These are phyloP conservation scores for Tiliqua scincoides DNA, from an alignment of 2,113 vertebrate genomes.

Conservation along the genomic window DNA sequence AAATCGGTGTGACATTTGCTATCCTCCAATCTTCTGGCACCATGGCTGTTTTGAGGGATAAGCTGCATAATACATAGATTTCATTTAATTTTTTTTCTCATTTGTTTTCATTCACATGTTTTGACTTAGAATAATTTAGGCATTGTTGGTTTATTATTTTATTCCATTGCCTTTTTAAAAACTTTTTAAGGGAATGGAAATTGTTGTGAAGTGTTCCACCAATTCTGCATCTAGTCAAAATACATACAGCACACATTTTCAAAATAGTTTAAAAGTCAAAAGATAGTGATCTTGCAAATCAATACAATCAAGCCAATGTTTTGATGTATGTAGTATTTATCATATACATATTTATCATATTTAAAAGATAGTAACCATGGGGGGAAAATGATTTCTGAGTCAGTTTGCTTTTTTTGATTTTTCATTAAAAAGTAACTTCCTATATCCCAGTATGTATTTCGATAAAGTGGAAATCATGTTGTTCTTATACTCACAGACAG, in stretches of 20 bases:
- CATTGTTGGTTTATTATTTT: background rate
- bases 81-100: background rate
- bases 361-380: background rate
- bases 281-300: background rate
- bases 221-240: background rate
- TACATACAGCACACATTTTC: background rate
- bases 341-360: too few species aligned
- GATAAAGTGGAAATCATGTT: background rate
- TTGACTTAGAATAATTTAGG: background rate
- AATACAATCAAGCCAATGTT: background rate
- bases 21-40: too few species aligned
- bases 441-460: background rate
- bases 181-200: background rate
- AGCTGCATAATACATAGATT: background rate
- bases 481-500: background rate
- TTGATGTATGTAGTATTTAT: background rate
- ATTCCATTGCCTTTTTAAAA: background rate
- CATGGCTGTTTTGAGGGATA: too few species aligned
- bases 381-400: background rate
- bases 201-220: background rate
- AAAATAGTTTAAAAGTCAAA: background rate
- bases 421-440: background rate
- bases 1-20: too few species aligned
- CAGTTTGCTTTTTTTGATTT: background rate
- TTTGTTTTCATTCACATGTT: background rate